These are phyloP conservation scores for Gorsachius goisagi DNA, from an alignment of 2,113 vertebrate genomes.

Conservation along the genomic window DNA sequence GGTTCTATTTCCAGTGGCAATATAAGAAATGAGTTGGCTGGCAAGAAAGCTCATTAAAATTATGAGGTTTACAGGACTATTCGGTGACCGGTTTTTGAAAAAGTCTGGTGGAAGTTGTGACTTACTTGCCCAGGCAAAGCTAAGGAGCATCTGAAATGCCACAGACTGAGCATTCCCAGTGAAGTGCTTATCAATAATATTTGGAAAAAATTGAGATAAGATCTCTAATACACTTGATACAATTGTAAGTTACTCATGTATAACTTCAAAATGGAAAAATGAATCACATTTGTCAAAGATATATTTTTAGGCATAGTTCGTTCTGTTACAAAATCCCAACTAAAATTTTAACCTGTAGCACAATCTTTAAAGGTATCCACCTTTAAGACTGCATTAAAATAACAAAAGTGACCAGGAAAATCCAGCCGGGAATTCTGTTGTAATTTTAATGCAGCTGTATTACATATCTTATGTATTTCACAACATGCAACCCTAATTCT, in stretches of 20 bases:
- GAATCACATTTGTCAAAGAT: neutral
- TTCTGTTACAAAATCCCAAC: neutral
- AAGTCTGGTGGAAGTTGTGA: neutral
- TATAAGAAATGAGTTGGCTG: neutral
- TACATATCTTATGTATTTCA: conserved; percentile 36
- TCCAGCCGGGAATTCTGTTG: conserved; percentile 31
- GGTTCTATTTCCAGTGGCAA: neutral
- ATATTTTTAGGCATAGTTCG: neutral
- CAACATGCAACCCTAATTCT: conserved; percentile 57
- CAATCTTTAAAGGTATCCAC: neutral
- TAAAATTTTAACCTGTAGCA: neutral
- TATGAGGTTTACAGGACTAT: neutral
- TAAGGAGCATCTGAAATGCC: neutral
- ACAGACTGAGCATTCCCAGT: neutral
- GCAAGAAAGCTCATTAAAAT: neutral
- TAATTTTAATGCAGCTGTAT: conserved; percentile 47
- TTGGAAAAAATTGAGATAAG: neutral
- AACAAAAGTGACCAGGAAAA: conserved; percentile 55
- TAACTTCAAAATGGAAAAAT: neutral
- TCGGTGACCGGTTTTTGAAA: neutral
- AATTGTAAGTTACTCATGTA: neutral
- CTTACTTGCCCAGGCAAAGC: neutral
- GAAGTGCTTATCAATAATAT: neutral
- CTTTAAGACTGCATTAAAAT: conserved; percentile 26
- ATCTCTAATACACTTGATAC: neutral